These are phyloP conservation scores for Crepidodera aurea DNA, from an alignment of 2,888 invertebrate genomes.

Conservation along the genomic window DNA sequence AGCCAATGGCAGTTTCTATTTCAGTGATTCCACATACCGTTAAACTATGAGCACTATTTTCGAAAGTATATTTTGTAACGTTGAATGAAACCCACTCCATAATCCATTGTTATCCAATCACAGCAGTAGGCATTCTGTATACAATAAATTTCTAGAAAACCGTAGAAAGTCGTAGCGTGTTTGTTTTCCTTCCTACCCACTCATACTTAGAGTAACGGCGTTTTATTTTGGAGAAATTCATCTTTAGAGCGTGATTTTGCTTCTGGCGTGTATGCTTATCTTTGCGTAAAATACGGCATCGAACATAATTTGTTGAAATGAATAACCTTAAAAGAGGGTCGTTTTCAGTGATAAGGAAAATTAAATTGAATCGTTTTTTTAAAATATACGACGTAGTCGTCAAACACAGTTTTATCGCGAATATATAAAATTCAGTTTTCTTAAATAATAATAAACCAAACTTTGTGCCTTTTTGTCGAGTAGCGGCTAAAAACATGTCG, in stretches of 20 bases:
- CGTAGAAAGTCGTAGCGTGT: not conserved
- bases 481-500: no score
- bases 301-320: slow-evolving; percentile 4
- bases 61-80: no score
- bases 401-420: not conserved
- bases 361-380: slow-evolving; percentile 20
- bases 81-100: no score
- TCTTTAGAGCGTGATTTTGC: not conserved
- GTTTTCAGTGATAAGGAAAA: slow-evolving; percentile 11
- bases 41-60: no score
- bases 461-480: no score
- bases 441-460: no score
- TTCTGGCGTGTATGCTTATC: not conserved
- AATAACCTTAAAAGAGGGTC: slow-evolving; percentile 6
- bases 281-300: not conserved
- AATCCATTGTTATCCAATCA: not conserved
- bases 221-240: slow-evolving; percentile 1
- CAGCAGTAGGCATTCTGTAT: not conserved
- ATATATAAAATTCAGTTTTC: not conserved
- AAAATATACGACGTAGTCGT: not conserved
- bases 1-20: no score
- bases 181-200: not conserved
- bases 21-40: no score
- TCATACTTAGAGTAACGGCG: not conserved
- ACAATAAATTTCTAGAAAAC: slow-evolving; percentile 1